These are phyloP conservation scores for Agonum fuliginosum DNA, from an alignment of 2,888 invertebrate genomes.

Conservation along the genomic window DNA sequence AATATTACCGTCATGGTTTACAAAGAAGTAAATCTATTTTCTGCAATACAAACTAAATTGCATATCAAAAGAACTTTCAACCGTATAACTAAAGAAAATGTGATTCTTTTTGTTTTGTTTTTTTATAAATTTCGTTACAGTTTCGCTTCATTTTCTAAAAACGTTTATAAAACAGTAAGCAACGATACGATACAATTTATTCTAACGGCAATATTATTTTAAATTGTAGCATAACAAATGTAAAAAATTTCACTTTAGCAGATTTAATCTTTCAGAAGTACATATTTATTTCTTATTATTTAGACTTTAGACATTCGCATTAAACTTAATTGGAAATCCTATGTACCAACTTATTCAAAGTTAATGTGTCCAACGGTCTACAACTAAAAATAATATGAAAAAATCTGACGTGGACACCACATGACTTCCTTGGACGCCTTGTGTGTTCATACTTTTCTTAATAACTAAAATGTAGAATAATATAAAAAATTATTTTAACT, in stretches of 20 bases:
- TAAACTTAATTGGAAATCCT: too few relatives aligned
- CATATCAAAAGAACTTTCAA: conserved; percentile 22
- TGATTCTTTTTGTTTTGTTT: conserved; percentile 3
- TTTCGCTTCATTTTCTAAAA: conserved; percentile 17
- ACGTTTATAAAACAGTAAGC: conserved; percentile 17
- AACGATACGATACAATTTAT: background rate
- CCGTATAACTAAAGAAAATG: background rate
- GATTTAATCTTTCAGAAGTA: too few relatives aligned
- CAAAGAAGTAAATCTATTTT: background rate
- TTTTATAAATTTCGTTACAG: conserved; percentile 49
- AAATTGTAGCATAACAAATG: conserved; percentile 4
- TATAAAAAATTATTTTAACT: too few relatives aligned
- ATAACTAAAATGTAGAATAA: too few relatives aligned
- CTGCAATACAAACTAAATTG: conserved; percentile 24
- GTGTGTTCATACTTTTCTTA: too few relatives aligned
- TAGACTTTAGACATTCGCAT: too few relatives aligned
- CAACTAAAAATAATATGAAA: too few relatives aligned
- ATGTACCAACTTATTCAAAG: too few relatives aligned
- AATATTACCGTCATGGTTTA: background rate
- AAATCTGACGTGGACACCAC: too few relatives aligned
- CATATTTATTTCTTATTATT: too few relatives aligned
- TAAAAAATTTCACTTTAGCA: background rate
- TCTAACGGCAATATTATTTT: conserved; percentile 18
- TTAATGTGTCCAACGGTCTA: too few relatives aligned
- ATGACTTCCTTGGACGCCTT: too few relatives aligned